A percentile compares a stretch with the other conserved stretches of the same genome.
Conservation (phyloP, 1,140 invertebrate genomes). For the Neodiprion virginianus region DNA sequence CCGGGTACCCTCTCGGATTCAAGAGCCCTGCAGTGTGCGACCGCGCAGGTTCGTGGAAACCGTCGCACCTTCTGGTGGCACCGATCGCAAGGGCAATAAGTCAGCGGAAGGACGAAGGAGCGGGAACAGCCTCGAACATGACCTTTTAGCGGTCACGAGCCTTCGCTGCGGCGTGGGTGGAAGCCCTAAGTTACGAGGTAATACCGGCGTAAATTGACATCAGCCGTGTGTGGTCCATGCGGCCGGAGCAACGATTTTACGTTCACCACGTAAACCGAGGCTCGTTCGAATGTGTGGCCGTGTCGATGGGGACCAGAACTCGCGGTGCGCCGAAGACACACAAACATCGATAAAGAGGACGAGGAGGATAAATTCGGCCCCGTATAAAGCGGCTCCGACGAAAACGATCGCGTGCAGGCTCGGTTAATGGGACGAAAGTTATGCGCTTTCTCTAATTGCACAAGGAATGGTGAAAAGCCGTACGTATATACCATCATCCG, state of each 20-base stretch:
- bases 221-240: constrained; percentile 10
- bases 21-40: neutral
- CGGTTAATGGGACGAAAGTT: neutral
- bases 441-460: neutral
- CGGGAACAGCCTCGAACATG: too few species aligned
- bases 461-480: neutral
- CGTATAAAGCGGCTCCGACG: neutral
- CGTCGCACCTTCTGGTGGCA: too few species aligned
- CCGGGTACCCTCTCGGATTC: neutral
- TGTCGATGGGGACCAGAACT: neutral
- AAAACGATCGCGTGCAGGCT: neutral
- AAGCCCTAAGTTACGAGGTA: constrained; percentile 23
- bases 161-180: constrained; percentile 22
- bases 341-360: neutral
- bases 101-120: too few species aligned
- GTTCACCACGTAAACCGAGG: constrained; percentile 24
- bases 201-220: constrained; percentile 30
- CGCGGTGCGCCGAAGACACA: too few species aligned
- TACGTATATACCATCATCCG: neutral
- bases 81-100: too few species aligned
- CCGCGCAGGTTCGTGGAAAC: too few species aligned
- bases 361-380: constrained; percentile 1
- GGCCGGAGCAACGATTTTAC: constrained; percentile 20
- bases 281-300: constrained; percentile 21
- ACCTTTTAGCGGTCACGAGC: constrained; percentile 10